A percentile compares a stretch with the other conserved stretches of the same genome.
Evolutionary conservation across 2,888 invertebrate species (phyloP).

Genomic region (Anoncus sp.): DNA sequence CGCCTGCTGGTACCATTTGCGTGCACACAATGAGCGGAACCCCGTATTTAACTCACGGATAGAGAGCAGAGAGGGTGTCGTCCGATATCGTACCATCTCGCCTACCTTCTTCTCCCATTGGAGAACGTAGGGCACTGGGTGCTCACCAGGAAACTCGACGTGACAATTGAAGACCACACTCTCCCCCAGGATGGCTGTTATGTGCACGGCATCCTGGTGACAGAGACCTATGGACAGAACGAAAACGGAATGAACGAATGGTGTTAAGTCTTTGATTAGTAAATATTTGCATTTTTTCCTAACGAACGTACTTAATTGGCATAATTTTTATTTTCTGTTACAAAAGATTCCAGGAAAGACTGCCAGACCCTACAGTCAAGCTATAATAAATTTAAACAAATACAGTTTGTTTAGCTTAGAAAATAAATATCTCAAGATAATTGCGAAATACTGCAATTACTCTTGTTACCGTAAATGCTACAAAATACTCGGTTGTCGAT

Average conservation of each 20-base stretch:
- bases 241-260: background rate
- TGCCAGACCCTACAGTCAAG: too few relatives aligned
- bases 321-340: too few relatives aligned
- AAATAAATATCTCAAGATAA: too few relatives aligned
- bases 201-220: conserved; percentile 96
- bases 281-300: background rate
- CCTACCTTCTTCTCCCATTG: conserved; percentile 99
- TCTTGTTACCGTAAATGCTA: too few relatives aligned
- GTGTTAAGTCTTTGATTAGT: background rate
- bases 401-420: too few relatives aligned
- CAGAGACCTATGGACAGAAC: conserved; percentile 86
- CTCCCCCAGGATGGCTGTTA: conserved; percentile 98
- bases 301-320: too few relatives aligned
- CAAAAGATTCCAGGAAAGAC: too few relatives aligned
- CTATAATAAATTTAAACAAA: too few relatives aligned
- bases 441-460: too few relatives aligned
- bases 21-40: conserved; percentile 75
- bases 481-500: too few relatives aligned
- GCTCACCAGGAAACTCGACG: conserved; percentile 98
- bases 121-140: conserved; percentile 98
- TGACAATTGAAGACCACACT: conserved; percentile 99
- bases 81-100: conserved; percentile 95
- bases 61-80: conserved; percentile 82
- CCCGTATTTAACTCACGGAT: conserved; percentile 82
- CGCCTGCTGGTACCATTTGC: conserved; percentile 66